Evolutionary conservation across 1,140 invertebrate genomes (phyloP).

Genomic region (Littorina saxatilis): DNA sequence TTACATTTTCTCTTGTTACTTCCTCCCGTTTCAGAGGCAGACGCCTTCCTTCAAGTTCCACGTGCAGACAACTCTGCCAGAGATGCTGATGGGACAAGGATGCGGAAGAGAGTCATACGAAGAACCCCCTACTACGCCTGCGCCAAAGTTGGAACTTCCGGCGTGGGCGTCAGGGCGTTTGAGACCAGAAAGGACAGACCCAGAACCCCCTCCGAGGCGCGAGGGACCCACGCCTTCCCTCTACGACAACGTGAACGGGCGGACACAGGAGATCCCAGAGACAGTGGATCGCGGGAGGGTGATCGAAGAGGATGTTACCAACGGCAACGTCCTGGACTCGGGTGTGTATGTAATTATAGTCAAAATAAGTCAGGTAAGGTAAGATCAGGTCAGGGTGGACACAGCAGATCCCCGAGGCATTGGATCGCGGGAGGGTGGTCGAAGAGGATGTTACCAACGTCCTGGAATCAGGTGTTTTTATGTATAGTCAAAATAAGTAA

Average conservation of each 20-base stretch:
- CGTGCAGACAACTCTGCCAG: slow-evolving; percentile 31
- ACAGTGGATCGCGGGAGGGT: not conserved
- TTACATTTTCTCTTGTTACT: too few relatives aligned
- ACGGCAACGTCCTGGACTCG: not conserved
- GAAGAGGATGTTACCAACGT: too few relatives aligned
- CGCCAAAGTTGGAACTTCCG: slow-evolving; percentile 45
- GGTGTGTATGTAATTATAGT: not conserved
- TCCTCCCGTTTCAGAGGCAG: slow-evolving; percentile 21
- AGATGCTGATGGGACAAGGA: slow-evolving; percentile 39
- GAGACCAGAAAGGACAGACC: slow-evolving; percentile 39
- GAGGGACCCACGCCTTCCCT: not conserved
- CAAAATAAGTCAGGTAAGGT: too few relatives aligned
- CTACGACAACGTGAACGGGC: not conserved
- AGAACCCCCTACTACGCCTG: slow-evolving; percentile 22
- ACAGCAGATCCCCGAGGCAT: too few relatives aligned
- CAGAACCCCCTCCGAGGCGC: slow-evolving; percentile 7
- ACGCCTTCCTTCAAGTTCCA: slow-evolving; percentile 44
- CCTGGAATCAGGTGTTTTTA: too few relatives aligned
- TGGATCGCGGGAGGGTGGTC: too few relatives aligned
- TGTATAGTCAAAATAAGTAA: too few relatives aligned
- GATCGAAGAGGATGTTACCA: not conserved
- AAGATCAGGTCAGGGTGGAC: too few relatives aligned
- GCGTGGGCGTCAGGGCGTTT: slow-evolving; percentile 40
- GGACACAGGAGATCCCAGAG: not conserved
- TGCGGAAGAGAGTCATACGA: slow-evolving; percentile 29